phyloP scores from a whole-genome alignment of 2,888 invertebrate species.

The Luperina nickerlii region DNA sequence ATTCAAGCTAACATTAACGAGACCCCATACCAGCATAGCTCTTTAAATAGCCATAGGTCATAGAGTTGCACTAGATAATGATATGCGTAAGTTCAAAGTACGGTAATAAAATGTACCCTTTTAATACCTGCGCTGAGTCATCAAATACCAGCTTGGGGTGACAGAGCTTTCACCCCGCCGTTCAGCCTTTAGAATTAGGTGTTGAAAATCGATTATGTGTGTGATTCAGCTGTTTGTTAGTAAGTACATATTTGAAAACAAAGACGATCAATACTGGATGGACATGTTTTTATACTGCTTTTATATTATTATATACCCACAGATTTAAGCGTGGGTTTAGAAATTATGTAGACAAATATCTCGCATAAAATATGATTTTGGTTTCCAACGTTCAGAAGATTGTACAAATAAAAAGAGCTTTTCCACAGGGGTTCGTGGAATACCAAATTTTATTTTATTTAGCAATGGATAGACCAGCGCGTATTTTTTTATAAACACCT shows the following conservation, averaged over 20 bases:
- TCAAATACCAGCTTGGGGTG: constrained; percentile 50
- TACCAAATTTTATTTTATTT: neutral
- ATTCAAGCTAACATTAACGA: constrained; percentile 28
- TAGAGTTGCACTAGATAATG: constrained; percentile 45
- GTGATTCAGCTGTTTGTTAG: constrained; percentile 50
- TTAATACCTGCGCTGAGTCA: constrained; percentile 60
- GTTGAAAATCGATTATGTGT: constrained; percentile 52
- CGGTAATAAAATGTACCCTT: constrained; percentile 53
- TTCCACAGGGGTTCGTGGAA: neutral
- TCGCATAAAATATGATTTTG: neutral
- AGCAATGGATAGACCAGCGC: neutral
- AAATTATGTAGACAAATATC: neutral
- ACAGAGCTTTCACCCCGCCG: constrained; percentile 51
- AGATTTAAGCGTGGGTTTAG: neutral
- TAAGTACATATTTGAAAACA: constrained; percentile 27
- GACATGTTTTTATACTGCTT: neutral
- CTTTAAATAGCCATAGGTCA: constrained; percentile 43
- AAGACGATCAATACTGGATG: constrained; percentile 13
- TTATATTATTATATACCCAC: neutral
- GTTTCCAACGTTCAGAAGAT: neutral
- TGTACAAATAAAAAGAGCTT: constrained; percentile 7
- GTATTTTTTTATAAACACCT: neutral
- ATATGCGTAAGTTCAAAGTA: constrained; percentile 50
- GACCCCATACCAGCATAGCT: neutral
- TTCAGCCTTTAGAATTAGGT: constrained; percentile 39